Base-by-base conservation (phyloP, 2,113 vertebrate species). In the Crocuta crocuta region DNA sequence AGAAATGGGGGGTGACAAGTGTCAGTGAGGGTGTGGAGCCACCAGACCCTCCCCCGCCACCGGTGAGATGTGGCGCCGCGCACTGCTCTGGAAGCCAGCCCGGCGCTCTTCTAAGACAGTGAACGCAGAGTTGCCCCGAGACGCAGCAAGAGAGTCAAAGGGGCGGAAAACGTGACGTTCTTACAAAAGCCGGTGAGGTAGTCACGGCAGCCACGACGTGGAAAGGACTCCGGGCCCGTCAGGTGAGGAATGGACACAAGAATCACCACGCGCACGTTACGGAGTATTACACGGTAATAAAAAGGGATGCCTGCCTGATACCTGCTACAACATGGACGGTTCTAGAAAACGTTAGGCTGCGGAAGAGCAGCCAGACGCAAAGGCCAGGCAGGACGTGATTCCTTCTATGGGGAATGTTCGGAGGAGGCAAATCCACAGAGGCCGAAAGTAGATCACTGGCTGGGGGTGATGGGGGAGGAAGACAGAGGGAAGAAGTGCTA, bases 51-150 rank as follows among this genome's bases (percentile, higher is more conserved):
- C 5, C 2, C 1, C 0, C 4, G 0, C 65, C 0, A 1, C 66
- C 0, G 79, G 48, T 2, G 48, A 45, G 3, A 0, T 0, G n/a
- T 0, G 39, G 17, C 43, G 17, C 0, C 0, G 61, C 0, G 11
- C 24, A 16, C 23, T 15, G 53, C 35, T 43, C 8, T 10, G 76
- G 87, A 58, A 73, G 50, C 21, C 8, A 7, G 90, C 2, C 65
- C 2, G 15, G 48, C 19, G 6, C 19, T 1, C 21, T 43, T 78
- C 28, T 35, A 5, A 33, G n/a, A 50, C 31, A 26, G 10, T 12
- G 31, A 7, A 45, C 2, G 5, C 0, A 35, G 61, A 94, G 80
- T 17, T 0, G 2, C 33, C 63, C 71, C 15, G 0, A 0, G 48
- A 35, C 21, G 80, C 33, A 26, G 50, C 39, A 2, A 3, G 0